Percentiles rank a stretch among this genome's conserved stretches.
Evolutionary conservation across 2,888 invertebrate species (phyloP).

Genomic region (Mactromeris polynyma): DNA sequence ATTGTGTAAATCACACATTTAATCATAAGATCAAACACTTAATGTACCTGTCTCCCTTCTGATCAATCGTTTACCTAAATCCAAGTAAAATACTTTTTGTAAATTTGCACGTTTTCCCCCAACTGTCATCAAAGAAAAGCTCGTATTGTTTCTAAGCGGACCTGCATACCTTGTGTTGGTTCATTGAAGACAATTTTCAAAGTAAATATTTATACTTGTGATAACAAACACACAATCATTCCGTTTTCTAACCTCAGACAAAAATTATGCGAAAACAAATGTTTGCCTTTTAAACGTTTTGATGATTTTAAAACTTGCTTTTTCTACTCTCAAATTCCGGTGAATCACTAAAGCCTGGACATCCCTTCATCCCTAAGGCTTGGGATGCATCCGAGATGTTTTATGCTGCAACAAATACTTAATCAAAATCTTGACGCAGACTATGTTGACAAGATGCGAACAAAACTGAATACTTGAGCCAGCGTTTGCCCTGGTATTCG

Average conservation of each 20-base stretch:
- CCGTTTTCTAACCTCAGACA: conserved; percentile 10
- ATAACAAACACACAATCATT: not conserved
- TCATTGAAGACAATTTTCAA: not conserved
- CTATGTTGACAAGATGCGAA: not conserved
- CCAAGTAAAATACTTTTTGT: conserved; percentile 29
- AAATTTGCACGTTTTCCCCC: conserved; percentile 24
- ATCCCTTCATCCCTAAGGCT: not conserved
- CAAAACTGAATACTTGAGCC: not conserved
- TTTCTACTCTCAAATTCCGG: not conserved
- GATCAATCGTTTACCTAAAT: not conserved
- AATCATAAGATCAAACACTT: conserved; percentile 30
- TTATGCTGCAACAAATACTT: conserved; percentile 13
- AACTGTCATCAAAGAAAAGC: conserved; percentile 28
- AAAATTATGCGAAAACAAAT: not conserved
- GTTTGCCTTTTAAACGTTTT: conserved; percentile 10
- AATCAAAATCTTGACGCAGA: conserved; percentile 6
- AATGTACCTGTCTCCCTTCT: conserved; percentile 16
- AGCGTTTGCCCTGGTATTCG: not conserved
- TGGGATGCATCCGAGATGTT: conserved; percentile 1
- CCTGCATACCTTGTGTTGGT: not conserved
- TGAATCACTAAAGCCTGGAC: not conserved
- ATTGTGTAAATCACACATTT: conserved; percentile 32
- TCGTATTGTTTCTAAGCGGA: not conserved
- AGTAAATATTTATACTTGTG: not conserved
- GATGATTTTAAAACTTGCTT: not conserved